Percentiles rank a stretch among this genome's conserved stretches.
Evolutionary conservation across 2,888 invertebrate species (phyloP).

Genomic region (Seladonia tumulorum): DNA sequence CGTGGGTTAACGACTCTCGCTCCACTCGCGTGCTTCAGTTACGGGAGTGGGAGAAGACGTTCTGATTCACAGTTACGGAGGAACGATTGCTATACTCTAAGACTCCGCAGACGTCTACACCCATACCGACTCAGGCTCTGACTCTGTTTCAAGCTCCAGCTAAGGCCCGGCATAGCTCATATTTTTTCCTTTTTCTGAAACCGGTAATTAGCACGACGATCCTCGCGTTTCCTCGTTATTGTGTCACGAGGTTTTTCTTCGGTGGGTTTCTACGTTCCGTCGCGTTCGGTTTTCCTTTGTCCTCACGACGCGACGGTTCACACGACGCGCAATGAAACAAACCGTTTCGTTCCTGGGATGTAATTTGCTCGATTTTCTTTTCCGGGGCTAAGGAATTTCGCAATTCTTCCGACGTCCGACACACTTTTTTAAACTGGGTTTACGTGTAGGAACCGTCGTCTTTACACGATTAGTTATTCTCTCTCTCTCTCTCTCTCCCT

Average conservation of each 20-base stretch:
- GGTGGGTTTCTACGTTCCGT: slow-evolving; percentile 16
- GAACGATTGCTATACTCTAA: slow-evolving; percentile 24
- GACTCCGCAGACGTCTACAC: not conserved
- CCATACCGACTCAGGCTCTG: not conserved
- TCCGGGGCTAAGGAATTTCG: not conserved
- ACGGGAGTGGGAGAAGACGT: slow-evolving; percentile 23
- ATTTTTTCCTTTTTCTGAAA: slow-evolving; percentile 18
- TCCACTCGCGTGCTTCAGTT: not conserved
- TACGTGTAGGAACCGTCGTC: not conserved
- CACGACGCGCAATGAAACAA: slow-evolving; percentile 52
- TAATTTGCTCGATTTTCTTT: slow-evolving; percentile 42
- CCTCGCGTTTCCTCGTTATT: slow-evolving; percentile 66
- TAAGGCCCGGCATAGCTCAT: not conserved
- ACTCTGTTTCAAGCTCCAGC: not conserved
- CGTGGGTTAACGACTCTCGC: slow-evolving; percentile 22
- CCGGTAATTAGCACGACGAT: slow-evolving; percentile 58
- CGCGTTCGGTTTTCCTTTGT: slow-evolving; percentile 44
- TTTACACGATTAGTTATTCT: not conserved
- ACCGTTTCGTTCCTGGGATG: slow-evolving; percentile 45
- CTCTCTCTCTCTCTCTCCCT: not conserved
- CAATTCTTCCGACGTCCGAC: not conserved
- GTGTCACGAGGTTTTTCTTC: slow-evolving; percentile 47
- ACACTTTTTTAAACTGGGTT: not conserved
- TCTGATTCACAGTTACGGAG: slow-evolving; percentile 50
- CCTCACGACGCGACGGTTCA: slow-evolving; percentile 32